phyloP scores from a whole-genome alignment of 2,797 vertebrate species.

The Eptatretus atami region DNA sequence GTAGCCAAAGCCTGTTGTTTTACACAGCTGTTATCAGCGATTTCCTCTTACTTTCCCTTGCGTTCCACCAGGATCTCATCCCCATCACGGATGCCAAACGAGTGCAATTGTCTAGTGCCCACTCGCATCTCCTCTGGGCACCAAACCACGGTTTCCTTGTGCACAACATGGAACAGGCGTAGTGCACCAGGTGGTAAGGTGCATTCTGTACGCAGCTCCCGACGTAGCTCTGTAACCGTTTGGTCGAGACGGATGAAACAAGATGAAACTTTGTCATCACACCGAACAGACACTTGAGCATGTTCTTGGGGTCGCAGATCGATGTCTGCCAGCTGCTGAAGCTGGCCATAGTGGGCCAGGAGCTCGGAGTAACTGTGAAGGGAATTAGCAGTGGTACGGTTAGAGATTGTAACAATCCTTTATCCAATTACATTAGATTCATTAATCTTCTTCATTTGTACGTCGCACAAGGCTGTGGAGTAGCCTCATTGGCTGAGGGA shows the following conservation, averaged over 20 bases:
- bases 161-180: slow-evolving; percentile 55
- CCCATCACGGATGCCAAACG: slow-evolving; percentile 61
- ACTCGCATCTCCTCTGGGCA: slow-evolving; percentile 68
- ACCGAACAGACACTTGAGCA: slow-evolving; percentile 44
- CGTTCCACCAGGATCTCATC: slow-evolving; percentile 67
- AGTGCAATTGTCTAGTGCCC: slow-evolving; percentile 46
- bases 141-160: slow-evolving; percentile 25
- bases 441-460: not conserved
- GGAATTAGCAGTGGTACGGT: not conserved
- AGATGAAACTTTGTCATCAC: slow-evolving; percentile 36
- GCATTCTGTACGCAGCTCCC: slow-evolving; percentile 36
- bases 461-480: not conserved
- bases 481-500: too few relatives aligned
- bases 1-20: too few relatives aligned
- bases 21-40: too few relatives aligned
- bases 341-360: slow-evolving; percentile 47
- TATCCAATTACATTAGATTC: not conserved
- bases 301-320: slow-evolving; percentile 52
- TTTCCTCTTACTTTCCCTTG: slow-evolving; percentile 12
- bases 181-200: slow-evolving; percentile 28
- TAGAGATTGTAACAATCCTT: not conserved
- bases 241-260: slow-evolving; percentile 56
- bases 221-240: slow-evolving; percentile 64
- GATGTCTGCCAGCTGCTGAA: slow-evolving; percentile 63
- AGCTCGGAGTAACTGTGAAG: slow-evolving; percentile 44